phyloP scores from a whole-genome alignment of 2,797 vertebrate genomes.

The Melanotaenia nigrans region DNA sequence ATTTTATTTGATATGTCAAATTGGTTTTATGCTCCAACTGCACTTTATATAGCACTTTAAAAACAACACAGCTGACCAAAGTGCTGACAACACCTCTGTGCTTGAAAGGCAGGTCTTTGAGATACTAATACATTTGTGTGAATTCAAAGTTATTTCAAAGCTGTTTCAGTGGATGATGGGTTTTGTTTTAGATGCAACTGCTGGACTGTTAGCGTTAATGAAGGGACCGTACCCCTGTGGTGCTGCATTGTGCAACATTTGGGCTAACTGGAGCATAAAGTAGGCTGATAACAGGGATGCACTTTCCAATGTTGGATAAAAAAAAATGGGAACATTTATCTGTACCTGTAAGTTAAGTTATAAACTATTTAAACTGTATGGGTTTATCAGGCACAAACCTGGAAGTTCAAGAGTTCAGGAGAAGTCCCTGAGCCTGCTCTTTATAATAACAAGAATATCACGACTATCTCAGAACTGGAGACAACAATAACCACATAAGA shows the following conservation, averaged over 20 bases:
- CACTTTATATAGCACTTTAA: too few relatives aligned
- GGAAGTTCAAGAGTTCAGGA: background rate
- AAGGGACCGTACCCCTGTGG: slow-evolving; percentile 48
- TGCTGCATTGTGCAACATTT: slow-evolving; percentile 49
- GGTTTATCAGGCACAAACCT: background rate
- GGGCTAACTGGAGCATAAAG: slow-evolving; percentile 64
- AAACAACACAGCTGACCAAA: too few relatives aligned
- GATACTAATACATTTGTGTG: background rate
- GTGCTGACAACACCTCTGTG: background rate
- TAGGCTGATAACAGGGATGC: slow-evolving; percentile 43
- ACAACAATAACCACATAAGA: background rate
- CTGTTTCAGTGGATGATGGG: background rate
- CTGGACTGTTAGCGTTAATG: slow-evolving; percentile 32
- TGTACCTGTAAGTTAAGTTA: background rate
- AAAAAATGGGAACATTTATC: slow-evolving; percentile 26
- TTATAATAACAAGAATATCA: background rate
- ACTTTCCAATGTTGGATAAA: slow-evolving; percentile 27
- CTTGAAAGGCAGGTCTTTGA: background rate
- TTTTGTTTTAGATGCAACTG: slow-evolving; percentile 29
- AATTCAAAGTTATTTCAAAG: background rate
- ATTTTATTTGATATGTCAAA: background rate
- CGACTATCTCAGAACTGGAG: background rate
- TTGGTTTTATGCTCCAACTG: background rate
- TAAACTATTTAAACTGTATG: background rate
- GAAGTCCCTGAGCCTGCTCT: too few relatives aligned